Base-by-base conservation (phyloP, 2,888 invertebrate genomes). In the Drosophila neutralis region DNA sequence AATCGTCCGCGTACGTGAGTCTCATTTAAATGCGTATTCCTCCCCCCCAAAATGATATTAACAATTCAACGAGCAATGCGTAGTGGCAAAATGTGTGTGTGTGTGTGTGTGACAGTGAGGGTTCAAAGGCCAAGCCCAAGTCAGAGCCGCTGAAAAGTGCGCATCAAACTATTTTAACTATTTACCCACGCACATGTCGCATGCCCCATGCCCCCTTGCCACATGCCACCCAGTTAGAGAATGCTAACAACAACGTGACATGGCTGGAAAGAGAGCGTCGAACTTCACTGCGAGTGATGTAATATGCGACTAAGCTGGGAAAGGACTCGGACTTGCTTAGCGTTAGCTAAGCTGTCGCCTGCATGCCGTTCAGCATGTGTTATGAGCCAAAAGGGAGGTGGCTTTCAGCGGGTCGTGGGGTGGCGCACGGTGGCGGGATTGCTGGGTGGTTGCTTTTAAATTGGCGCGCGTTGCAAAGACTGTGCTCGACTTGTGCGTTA, bases 1-100 rank as follows among this genome's bases (percentile, higher is more conserved):
- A 92, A 92, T 92, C 91, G 92, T 91, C 90, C 82, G 83, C 80
- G 89, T 92, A 92, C 92, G 92, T 92, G 92, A 90, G 88, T 80
- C 89, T 90, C 91, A 92, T 91, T 90, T 91, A 87, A 81, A 90
- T 90, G 87, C 83, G 83, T 75, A 76, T 77, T 74, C 78, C 78
- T 79, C 83, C 65, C 80, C 79, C 78, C 87, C 51, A 61, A 87
- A 87, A 83, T 80, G 78, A 83, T 90, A 88, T 89, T 90, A 89
- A 89, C 87, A 87, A 83, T 87, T 83, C 82, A 83, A 76, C 78
- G 74, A 80, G 73, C 69, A 70, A 54, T 71, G 76, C 59, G 72
- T 67, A 33, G 45, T 42, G 60, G 54, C 52, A 31, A 57, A 24
- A 61, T 27, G 45, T 56, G 51, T 45, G 38, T 31, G 38, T 36